Evolutionary conservation across 2,113 vertebrate species (phyloP), one percentile per base, ranked within the genome.

Genomic region (Elanus axillaris): DNA sequence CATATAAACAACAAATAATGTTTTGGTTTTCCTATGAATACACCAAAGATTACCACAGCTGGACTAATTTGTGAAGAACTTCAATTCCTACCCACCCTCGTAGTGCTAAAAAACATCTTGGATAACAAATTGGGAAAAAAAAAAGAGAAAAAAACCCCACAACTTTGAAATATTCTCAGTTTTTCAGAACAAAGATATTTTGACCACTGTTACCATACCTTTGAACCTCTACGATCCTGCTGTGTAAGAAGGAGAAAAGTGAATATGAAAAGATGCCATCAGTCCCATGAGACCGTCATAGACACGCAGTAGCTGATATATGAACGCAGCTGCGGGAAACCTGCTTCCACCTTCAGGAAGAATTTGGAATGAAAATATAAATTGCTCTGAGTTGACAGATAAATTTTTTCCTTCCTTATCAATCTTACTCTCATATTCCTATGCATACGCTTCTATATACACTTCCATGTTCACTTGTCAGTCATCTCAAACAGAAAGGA

Each of bases 61-160:
- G 34, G 80, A 78, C 16, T 62, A 22, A 85, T 26, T 4, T 47
- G 22, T 3, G 4, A 76, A 48, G 21, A 92, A 26, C 50, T 76
- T 69, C 67, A 80, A 31, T 55, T 94, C 60, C 68, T 47, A 60
- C 32, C 42, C 75, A 7, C 4, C 8, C 43, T 68, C 0, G 1
- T 8, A 18, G 16, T 68, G 62, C 31, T 75, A 74, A 85, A 93
- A 74, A 50, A 7, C 14, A 58, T 36, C 63, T 29, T 81, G 27
- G 66, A 78, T 16, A 80, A 80, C 7, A 69, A 29, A 77, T n/a
- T 45, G 16, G 4, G 8, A 16, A 21, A 23, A 32, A 42, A 14
- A 3, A 10, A 31, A 31, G 11, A 3, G 2, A 16, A 45, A n/a
- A 27, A 52, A 64, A 5, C 0, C 7, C 20, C 27, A 12, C 8